Base-by-base conservation (phyloP, 1,140 invertebrate genomes). In the Saccostrea echinata region DNA sequence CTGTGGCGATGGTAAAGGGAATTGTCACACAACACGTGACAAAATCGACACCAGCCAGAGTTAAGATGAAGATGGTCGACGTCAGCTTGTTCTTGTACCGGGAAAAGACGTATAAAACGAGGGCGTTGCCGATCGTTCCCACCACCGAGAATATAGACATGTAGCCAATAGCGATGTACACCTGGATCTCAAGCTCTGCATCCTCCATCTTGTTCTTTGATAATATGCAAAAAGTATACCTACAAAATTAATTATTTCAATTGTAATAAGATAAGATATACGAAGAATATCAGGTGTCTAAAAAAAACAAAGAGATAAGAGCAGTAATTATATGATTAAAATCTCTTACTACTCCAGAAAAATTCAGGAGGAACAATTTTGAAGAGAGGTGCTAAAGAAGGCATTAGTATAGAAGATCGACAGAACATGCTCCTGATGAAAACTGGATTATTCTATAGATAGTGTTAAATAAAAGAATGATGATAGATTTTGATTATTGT, bases 61-160 rank as follows among this genome's bases (percentile, higher is more conserved):
- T 92, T 16, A 94, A 83, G 68, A 94, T 94, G 84, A 94, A 94
- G 24, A 94, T 91, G 16, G 92, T 93, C 21, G 93, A 93, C 8
- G 92, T 93, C 35, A 93, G 86, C 57, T 92, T 92, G n/a, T 92
- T 91, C 57, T 94, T 93, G 13, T 90, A 90, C 71, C 91, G 90
- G 13, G 91, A 92, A 89, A 94, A 94, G 0, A 94, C 94, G 84
- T 93, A 92, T 1, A 94, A 90, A 12, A 94, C 94, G 9, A 94
- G 68, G 13, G 93, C 89, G 83, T 94, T 94, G 3, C 94, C 94
- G 9, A 92, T 89, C 12, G 93, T 91, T 6, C 94, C 94, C 52
- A 92, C 86, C 0, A 94, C 86, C 21, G 92, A 91, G n/a, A 93
- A 90, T 0, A 93, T 76, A 1, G 87, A 71, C 27, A 93, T 86